A percentile compares a stretch with the other conserved stretches of the same genome.
phyloP scores from a whole-genome alignment of 2,113 vertebrate genomes.

The Desmodus rotundus region DNA sequence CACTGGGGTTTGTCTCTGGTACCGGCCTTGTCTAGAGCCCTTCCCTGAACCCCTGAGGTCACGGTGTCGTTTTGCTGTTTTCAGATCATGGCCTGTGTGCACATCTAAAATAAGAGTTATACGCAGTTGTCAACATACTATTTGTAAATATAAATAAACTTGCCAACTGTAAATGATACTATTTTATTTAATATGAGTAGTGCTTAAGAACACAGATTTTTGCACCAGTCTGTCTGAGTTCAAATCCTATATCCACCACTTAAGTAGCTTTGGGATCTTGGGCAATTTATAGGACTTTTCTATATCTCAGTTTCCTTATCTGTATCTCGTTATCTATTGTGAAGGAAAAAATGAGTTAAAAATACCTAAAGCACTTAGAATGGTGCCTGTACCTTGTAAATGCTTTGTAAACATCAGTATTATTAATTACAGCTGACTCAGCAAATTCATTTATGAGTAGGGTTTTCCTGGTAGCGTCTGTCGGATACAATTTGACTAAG shows the following conservation, averaged over 20 bases:
- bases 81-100: background rate
- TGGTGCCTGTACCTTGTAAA: background rate
- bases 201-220: background rate
- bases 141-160: constrained; percentile 28
- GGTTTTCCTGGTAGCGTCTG: background rate
- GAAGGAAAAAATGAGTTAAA: constrained; percentile 26
- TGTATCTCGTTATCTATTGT: background rate
- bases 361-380: background rate
- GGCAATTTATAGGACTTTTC: background rate
- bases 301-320: background rate
- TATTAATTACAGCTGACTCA: background rate
- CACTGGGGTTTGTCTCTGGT: background rate
- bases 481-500: background rate
- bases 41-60: background rate
- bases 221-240: background rate
- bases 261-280: background rate
- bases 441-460: background rate
- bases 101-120: background rate
- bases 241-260: background rate
- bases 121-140: background rate
- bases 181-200: background rate
- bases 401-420: background rate
- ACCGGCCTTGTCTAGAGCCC: background rate
- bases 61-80: background rate
- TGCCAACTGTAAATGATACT: background rate